Evolutionary conservation across 2,888 invertebrate genomes (phyloP), one percentile per base, ranked within the genome.

Genomic region (Melanotus villosus): DNA sequence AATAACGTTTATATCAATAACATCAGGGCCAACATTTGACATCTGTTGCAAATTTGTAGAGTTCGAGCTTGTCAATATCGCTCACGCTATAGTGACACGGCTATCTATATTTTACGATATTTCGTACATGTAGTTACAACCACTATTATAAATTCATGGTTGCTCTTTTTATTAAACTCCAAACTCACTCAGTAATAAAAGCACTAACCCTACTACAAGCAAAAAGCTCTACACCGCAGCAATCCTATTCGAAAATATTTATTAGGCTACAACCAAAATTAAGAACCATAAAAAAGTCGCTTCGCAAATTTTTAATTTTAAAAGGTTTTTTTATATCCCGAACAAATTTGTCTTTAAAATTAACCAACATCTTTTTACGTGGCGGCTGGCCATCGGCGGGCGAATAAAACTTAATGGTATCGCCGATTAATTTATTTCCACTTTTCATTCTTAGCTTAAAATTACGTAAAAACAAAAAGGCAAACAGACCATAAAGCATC

Each of bases 21-120:
- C 59, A 59, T 41, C 59, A 41, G 38, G 30, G 41, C 43, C 38
- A n/a, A 21, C 30, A 26, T 59, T 59, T 59, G 45, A 43, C 45
- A 59, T 59, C 59, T 59, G 59, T 45, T 59, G 45, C 59, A 59
- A 59, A 59, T 59, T 59, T 32, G 43, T 38, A 43, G 23, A 38
- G 38, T 41, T 14, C 41, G 41, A 43, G 41, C 59, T 38, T 59
- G 43, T 59, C 47, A 26, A 26, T 47, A 47, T 23, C 47, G 5
- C 10, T 10, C 23, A 41, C 18, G 2, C 16, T 41, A 16, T 41
- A 41, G 1, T 9, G 41, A 41, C 16, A 41, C 16, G 3, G 41
- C 2, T 41, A 41, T 41, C 2, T 41, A 2, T 41, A 41, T 41
- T 5, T 41, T 5, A 18, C 5, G 2, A 12, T 9, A 41, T 34